Evolutionary conservation across 1,140 invertebrate species (phyloP).

Genomic region (Glomeris maerens): DNA sequence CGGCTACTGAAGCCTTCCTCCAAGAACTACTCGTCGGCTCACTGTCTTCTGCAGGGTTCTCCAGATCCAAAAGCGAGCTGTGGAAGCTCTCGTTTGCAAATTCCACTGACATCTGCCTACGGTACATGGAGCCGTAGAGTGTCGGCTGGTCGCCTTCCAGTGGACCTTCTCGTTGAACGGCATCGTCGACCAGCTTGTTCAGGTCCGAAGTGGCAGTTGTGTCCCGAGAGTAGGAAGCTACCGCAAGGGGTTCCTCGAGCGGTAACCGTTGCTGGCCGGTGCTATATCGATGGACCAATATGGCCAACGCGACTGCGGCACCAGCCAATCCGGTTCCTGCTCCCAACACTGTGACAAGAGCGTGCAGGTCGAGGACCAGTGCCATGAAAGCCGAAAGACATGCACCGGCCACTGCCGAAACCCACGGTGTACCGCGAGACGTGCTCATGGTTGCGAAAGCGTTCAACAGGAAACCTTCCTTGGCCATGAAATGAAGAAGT

Average conservation of each 20-base stretch:
- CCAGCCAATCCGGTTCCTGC: conserved; percentile 14
- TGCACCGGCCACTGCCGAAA: conserved; percentile 2
- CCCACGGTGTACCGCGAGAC: conserved; percentile 2
- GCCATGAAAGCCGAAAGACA: conserved; percentile 6
- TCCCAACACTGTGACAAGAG: conserved; percentile 15
- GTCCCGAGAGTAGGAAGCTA: neutral
- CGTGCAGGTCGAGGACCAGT: conserved; percentile 12
- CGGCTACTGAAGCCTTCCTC: too few relatives aligned
- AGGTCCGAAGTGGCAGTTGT: neutral
- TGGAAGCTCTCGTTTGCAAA: conserved; percentile 17
- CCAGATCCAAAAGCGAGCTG: conserved; percentile 14
- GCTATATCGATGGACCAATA: conserved; percentile 15
- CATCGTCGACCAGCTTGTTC: conserved; percentile 6
- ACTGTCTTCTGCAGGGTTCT: too few relatives aligned
- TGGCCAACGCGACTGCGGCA: conserved; percentile 12
- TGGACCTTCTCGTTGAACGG: neutral
- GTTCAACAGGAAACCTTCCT: conserved; percentile 31
- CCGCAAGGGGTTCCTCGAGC: conserved; percentile 5
- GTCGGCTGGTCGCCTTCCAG: neutral
- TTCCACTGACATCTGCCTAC: conserved; percentile 17
- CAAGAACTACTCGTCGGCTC: too few relatives aligned
- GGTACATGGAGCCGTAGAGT: too few relatives aligned
- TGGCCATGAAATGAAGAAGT: conserved; percentile 25
- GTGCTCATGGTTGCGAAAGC: conserved; percentile 8
- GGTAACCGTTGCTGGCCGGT: too few relatives aligned